Base-by-base conservation (phyloP, 2,797 vertebrate species). In the Thunnus albacares region DNA sequence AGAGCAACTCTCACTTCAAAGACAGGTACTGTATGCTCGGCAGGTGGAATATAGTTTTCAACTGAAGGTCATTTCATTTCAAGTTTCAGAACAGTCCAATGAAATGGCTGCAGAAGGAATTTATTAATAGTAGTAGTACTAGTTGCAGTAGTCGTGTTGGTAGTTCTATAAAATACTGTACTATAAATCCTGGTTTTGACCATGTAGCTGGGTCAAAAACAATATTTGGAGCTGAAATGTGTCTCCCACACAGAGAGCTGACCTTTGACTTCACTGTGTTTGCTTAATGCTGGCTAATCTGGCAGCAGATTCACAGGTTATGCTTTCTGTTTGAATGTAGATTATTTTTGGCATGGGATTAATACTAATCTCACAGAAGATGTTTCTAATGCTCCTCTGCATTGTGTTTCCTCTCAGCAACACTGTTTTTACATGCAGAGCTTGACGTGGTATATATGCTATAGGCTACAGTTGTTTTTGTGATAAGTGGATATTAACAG, bases 301-400 rank as follows among this genome's bases (percentile, higher is more conserved):
- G 64, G 59, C 45, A 52, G 22, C 33, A 53, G 13, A 66, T 62
- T 28, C 17, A 33, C 13, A 61, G 15, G 3, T 17, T 55, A 11
- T 22, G 18, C 51, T 38, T 53, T 30, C 18, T 43, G 51, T 76
- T 45, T 79, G 26, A 79, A 75, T 77, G 26, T 17, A 53, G 71
- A 87, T 87, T 73, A 77, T 77, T 71, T 71, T 82, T 58, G 18
- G n/a, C 49, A 15, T 11, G 30, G 41, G 64, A 83, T 78, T 71
- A 60, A 62, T 53, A 28, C 49, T 76, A 68, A 81, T 72, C 33
- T 65, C 26, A 41, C 13, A 72, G 45, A 66, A 51, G 52, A 69
- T 49, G 71, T 62, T 43, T 51, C 11, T 59, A 41, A 51, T 30
- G 30, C 30, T 66, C 9, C 33, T 35, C 38, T 47, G 58, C 38